A percentile compares a stretch with the other conserved stretches of the same genome.
Conservation (phyloP, 2,113 vertebrate genomes). For the Platanista minor region DNA sequence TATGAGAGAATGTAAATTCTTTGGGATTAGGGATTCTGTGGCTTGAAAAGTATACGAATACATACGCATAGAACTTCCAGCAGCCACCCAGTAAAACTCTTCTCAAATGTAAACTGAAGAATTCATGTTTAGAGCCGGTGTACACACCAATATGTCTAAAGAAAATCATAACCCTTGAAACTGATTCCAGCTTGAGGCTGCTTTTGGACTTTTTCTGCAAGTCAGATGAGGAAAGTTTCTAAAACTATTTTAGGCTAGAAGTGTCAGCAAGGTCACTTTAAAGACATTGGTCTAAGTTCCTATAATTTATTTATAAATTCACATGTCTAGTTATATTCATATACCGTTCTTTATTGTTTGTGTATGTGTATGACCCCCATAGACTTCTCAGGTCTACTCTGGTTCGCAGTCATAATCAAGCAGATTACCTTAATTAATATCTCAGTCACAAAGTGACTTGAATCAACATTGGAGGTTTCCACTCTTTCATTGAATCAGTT, state of each 20-base stretch:
- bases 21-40: neutral
- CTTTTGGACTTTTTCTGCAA: conserved; percentile 41
- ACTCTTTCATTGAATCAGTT: neutral
- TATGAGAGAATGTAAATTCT: neutral
- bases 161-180: conserved; percentile 2
- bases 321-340: conserved; percentile 24
- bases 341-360: neutral
- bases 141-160: neutral
- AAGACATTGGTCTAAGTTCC: conserved; percentile 33
- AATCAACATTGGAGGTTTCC: neutral
- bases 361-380: neutral
- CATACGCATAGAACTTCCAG: neutral
- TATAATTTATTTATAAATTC: conserved; percentile 62
- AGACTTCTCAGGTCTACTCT: neutral
- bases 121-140: neutral
- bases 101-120: neutral
- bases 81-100: neutral
- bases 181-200: neutral
- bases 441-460: conserved; percentile 3
- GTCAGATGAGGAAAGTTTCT: conserved; percentile 12
- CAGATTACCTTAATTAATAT: neutral
- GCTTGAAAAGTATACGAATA: neutral
- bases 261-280: conserved; percentile 53
- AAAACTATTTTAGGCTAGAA: neutral
- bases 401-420: neutral